A percentile compares a stretch with the other conserved stretches of the same genome.
Conservation (phyloP, 2,113 vertebrate species). For the Cyphomyrus plagiostoma region DNA sequence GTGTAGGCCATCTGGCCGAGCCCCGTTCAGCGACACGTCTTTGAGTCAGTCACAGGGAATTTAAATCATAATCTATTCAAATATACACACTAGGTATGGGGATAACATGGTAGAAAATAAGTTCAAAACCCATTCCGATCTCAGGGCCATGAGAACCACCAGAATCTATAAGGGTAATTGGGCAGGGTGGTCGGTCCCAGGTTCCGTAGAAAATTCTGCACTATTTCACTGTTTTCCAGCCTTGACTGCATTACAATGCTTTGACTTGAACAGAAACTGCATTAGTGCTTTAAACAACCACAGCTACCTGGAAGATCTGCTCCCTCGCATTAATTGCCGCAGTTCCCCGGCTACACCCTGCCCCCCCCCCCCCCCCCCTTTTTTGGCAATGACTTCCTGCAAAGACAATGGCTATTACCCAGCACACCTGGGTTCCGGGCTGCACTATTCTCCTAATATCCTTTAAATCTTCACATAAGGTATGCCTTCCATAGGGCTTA, state of each 20-base stretch:
- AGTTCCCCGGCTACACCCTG: constrained; percentile 39
- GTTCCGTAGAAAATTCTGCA: background rate
- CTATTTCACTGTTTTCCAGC: constrained; percentile 5
- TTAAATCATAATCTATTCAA: background rate
- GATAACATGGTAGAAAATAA: constrained; percentile 3
- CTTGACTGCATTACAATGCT: background rate
- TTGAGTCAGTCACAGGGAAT: background rate
- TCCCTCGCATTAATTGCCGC: constrained; percentile 38
- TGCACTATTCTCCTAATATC: constrained; percentile 69
- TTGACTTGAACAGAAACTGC: constrained; percentile 12
- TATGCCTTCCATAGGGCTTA: constrained; percentile 77
- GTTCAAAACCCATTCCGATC: background rate
- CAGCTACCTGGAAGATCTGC: constrained; percentile 36
- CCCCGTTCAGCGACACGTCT: background rate
- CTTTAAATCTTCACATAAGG: constrained; percentile 78
- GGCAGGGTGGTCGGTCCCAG: background rate
- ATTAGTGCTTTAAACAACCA: constrained; percentile 8
- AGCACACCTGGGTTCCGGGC: constrained; percentile 68
- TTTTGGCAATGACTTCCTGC: constrained; percentile 35
- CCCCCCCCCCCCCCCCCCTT: constrained; percentile 38
- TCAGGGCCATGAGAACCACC: background rate
- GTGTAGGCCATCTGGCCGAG: background rate
- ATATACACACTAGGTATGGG: background rate
- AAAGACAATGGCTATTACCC: constrained; percentile 70
- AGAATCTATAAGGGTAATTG: background rate